These are phyloP conservation scores for Calypte anna DNA, from an alignment of 2,113 vertebrate genomes.

Conservation along the genomic window DNA sequence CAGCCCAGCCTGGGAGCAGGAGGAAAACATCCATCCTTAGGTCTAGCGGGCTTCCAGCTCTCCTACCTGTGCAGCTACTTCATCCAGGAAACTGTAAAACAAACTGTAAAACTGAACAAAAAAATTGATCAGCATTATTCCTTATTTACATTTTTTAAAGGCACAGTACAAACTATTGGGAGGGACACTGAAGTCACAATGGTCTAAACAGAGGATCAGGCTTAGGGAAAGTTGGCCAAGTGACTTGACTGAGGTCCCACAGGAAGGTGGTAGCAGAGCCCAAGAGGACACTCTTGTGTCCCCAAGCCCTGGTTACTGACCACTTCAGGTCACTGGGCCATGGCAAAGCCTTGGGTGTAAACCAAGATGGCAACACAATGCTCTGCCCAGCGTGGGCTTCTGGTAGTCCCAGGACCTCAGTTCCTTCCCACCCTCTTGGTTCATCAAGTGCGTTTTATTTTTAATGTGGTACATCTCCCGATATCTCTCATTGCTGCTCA, in stretches of 20 bases:
- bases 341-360: not conserved
- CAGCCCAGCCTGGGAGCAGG: not conserved
- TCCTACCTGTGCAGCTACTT: not conserved
- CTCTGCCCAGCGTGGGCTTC: not conserved
- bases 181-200: not conserved
- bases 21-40: not conserved
- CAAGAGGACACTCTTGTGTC: not conserved
- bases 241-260: not conserved
- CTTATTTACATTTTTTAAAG: not conserved
- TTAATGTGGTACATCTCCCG: not conserved
- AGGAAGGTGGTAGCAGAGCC: not conserved
- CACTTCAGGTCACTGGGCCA: not conserved
- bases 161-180: not conserved
- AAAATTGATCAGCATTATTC: not conserved
- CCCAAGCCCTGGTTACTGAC: accelerated
- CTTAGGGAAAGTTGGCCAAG: not conserved
- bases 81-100: not conserved
- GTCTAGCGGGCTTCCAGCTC: not conserved
- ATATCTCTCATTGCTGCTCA: not conserved
- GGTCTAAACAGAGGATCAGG: not conserved
- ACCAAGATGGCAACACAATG: not conserved
- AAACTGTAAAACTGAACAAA: not conserved
- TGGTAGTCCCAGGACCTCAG: not conserved
- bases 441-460: not conserved
- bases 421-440: not conserved